These are phyloP conservation scores for Linnaemya vulpina DNA, from an alignment of 2,888 invertebrate species.

Conservation along the genomic window DNA sequence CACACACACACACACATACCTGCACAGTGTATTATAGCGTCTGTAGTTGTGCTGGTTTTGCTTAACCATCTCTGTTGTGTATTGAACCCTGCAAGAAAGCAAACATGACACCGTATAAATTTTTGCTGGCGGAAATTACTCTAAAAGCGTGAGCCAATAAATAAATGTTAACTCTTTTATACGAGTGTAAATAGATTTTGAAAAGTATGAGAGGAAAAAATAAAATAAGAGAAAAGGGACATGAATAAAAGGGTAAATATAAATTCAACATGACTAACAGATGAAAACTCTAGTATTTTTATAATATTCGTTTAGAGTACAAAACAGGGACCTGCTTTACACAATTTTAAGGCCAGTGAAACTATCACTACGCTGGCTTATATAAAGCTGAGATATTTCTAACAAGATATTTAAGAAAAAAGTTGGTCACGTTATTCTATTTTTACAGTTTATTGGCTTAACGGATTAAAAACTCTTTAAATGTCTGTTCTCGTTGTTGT, in stretches of 20 bases:
- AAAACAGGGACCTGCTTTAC: neutral
- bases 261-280: conserved; percentile 7
- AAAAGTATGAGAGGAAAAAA: neutral
- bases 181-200: conserved; percentile 31
- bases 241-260: conserved; percentile 14
- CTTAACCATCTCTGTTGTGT: conserved; percentile 17
- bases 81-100: conserved; percentile 54
- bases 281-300: neutral
- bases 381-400: too few relatives aligned
- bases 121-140: conserved; percentile 66
- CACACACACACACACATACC: neutral
- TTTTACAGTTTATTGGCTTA: neutral
- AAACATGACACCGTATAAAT: conserved; percentile 56
- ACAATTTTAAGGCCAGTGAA: neutral
- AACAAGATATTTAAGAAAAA: neutral
- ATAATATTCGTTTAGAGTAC: neutral
- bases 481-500: neutral
- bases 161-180: conserved; percentile 60
- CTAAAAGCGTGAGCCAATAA: conserved; percentile 68
- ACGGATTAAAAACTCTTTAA: neutral
- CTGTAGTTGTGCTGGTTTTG: neutral
- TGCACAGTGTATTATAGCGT: neutral
- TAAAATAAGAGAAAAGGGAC: neutral
- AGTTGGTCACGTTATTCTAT: neutral
- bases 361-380: too few relatives aligned